phyloP scores from a whole-genome alignment of 2,797 vertebrate genomes.

The Rhinoraja longicauda region DNA sequence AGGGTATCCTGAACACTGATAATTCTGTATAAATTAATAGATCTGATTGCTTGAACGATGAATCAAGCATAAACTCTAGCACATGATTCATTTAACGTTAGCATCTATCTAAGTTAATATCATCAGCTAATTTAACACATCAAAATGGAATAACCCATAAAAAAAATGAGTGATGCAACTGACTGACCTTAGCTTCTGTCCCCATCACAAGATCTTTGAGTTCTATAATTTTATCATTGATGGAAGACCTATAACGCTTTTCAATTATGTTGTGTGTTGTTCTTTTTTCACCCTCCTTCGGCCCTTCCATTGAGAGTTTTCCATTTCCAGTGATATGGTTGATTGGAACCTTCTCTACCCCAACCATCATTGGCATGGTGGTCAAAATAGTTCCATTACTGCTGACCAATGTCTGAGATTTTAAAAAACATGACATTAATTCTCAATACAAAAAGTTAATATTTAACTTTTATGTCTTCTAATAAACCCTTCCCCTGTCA shows the following conservation, averaged over 20 bases:
- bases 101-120: neutral
- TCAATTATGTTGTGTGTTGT: slow-evolving; percentile 98
- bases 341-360: slow-evolving; percentile 88
- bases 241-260: slow-evolving; percentile 91
- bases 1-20: neutral
- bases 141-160: neutral
- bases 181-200: slow-evolving; percentile 81
- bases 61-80: neutral
- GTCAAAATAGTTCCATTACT: slow-evolving; percentile 83
- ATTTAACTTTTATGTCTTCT: neutral
- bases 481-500: neutral
- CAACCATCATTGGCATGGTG: slow-evolving; percentile 88
- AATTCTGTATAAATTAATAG: neutral
- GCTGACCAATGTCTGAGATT: slow-evolving; percentile 78
- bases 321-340: slow-evolving; percentile 81
- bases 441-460: neutral
- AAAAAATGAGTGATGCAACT: neutral
- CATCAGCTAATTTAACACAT: neutral
- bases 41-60: neutral
- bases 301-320: slow-evolving; percentile 60
- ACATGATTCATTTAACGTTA: neutral
- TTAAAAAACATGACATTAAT: neutral
- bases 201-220: slow-evolving; percentile 94
- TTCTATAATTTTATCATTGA: slow-evolving; percentile 96
- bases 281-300: slow-evolving; percentile 88